A percentile compares a stretch with the other conserved stretches of the same genome.
Conservation (phyloP, 2,888 invertebrate genomes). For the Willowsia nigromaculata region DNA sequence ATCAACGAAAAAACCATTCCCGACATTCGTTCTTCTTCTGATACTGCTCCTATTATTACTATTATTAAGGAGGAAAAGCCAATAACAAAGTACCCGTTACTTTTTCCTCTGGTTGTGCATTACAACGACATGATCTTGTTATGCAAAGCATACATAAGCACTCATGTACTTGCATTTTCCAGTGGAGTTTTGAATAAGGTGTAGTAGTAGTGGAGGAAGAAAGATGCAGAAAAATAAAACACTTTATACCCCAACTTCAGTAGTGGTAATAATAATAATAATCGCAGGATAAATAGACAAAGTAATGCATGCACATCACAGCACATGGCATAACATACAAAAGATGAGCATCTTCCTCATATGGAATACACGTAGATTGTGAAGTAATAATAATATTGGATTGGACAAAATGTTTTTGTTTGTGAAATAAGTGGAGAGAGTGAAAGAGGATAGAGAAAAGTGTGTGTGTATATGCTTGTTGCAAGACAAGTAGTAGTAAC, state of each 20-base stretch:
- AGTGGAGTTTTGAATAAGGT: conserved; percentile 62
- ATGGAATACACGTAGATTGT: too few species aligned
- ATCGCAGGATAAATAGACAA: background rate
- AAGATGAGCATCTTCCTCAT: background rate
- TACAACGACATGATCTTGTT: conserved; percentile 39
- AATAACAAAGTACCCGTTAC: conserved; percentile 26
- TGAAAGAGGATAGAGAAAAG: background rate
- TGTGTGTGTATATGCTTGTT: background rate
- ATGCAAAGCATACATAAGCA: conserved; percentile 18
- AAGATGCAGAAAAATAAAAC: conserved; percentile 2
- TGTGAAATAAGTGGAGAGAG: background rate
- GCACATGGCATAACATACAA: background rate
- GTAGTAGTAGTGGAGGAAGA: background rate
- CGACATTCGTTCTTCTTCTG: background rate
- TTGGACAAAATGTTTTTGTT: conserved; percentile 33
- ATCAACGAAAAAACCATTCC: background rate
- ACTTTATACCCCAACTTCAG: conserved; percentile 12
- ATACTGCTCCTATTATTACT: background rate
- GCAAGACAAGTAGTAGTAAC: background rate
- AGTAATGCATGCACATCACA: background rate
- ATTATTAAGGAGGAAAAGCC: background rate
- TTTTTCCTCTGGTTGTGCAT: background rate
- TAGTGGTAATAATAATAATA: background rate
- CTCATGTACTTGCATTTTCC: too few species aligned
- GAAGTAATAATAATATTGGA: conserved; percentile 17